Evolutionary conservation across 2,113 vertebrate species (phyloP), one percentile per base, ranked within the genome.

Genomic region (Cephalopholis sonnerati): DNA sequence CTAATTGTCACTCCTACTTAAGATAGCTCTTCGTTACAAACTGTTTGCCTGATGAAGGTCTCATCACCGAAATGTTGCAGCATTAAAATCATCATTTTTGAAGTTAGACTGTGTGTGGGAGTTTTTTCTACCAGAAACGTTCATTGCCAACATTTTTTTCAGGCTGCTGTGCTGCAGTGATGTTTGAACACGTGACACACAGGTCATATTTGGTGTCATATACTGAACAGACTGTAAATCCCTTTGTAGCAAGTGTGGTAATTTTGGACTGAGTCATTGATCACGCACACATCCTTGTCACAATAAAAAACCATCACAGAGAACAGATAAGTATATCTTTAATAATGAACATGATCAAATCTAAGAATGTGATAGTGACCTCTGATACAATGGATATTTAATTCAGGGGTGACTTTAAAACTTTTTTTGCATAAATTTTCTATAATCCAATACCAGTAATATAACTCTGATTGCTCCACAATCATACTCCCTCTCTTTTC

Each of bases 381-480:
- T 95, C 94, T 92, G 93, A 94, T 95, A 96, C 95, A 95, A 95
- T 94, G 94, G 86, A 94, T 94, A 94, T 95, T 95, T 91, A 93
- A 93, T 94, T 94, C 90, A 95, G 93, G 94, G 93, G 91, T 94
- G 92, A 94, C 92, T 91, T 69, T 93, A 89, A 94, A 93, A 86
- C 77, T 91, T 94, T 82, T 82, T 89, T 89, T 92, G 91, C 91
- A 93, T 95, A 94, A 93, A 93, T 93, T 90, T 94, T 95, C 92
- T 96, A 96, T 97, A 96, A 89, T 94, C 92, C 93, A 92, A 96
- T 96, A 95, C 82, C 88, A 82, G 83, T 94, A 93, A 95, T 95
- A 95, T 93, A 96, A 91, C 94, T 96, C 95, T 93, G 93, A 84
- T 96, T 95, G 96, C 96, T 96, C 95, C 92, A 93, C 95, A 95